A percentile compares a stretch with the other conserved stretches of the same genome.
Conservation (phyloP, 2,797 vertebrate species). For the Danio choprae region DNA sequence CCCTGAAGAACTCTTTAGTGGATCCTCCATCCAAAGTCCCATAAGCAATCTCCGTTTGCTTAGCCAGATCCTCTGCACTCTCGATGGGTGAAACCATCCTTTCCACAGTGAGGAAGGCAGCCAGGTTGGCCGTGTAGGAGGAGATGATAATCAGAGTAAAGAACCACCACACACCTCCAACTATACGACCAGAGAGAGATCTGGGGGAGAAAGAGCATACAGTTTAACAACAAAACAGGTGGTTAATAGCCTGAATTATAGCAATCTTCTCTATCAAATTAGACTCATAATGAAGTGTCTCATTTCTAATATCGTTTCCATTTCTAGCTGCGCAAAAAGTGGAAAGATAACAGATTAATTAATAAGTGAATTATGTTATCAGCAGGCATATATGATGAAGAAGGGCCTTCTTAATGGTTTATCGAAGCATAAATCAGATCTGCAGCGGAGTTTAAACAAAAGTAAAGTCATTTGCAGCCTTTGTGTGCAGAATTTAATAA, state of each 20-base stretch:
- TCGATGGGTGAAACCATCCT: conserved; percentile 98
- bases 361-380: conserved; percentile 4
- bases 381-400: conserved; percentile 5
- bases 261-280: conserved; percentile 9
- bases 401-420: background rate
- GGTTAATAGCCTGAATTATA: background rate
- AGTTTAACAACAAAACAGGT: conserved; percentile 10
- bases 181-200: conserved; percentile 86
- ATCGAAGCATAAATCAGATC: conserved; percentile 4
- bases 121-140: conserved; percentile 98
- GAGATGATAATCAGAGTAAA: conserved; percentile 99
- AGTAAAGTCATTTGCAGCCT: background rate
- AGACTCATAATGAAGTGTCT: conserved; percentile 16
- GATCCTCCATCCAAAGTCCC: conserved; percentile 96
- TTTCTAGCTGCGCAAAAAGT: conserved; percentile 7
- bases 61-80: conserved; percentile 94
- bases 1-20: conserved; percentile 98
- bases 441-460: conserved; percentile 12
- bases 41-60: conserved; percentile 96
- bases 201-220: conserved; percentile 57
- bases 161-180: conserved; percentile 99
- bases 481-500: conserved; percentile 9
- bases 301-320: conserved; percentile 1
- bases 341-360: conserved; percentile 13
- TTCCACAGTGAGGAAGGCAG: conserved; percentile 97